Evolutionary conservation across 2,113 vertebrate genomes (phyloP).

Genomic region (Alouatta palliata): DNA sequence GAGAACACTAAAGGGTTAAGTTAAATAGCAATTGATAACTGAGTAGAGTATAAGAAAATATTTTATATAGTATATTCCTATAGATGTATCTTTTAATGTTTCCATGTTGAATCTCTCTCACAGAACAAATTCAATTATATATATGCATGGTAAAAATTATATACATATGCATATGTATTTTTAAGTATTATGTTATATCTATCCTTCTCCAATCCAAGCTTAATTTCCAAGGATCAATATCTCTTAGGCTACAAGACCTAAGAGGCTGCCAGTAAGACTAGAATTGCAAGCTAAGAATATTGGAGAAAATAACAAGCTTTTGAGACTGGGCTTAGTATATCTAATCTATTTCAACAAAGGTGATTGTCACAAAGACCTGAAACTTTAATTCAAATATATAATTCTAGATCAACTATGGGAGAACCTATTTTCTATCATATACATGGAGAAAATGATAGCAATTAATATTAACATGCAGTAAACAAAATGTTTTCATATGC

Average conservation of each 20-base stretch:
- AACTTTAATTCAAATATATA: conserved; percentile 12
- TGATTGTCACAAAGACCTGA: not conserved
- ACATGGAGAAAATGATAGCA: not conserved
- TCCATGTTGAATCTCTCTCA: not conserved
- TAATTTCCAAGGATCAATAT: conserved; percentile 17
- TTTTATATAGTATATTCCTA: not conserved
- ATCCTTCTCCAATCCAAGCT: not conserved
- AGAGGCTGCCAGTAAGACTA: not conserved
- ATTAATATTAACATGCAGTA: not conserved
- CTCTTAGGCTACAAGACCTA: not conserved
- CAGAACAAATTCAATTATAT: not conserved
- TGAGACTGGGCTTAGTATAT: not conserved
- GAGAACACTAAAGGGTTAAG: not conserved
- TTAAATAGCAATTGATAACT: conserved; percentile 22
- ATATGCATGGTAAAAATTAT: not conserved
- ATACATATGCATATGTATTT: not conserved
- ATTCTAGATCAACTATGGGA: not conserved
- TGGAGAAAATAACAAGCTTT: not conserved
- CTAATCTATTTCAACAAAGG: not conserved
- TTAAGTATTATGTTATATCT: not conserved
- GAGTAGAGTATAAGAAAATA: not conserved
- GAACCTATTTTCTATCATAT: not conserved
- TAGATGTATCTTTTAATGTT: not conserved
- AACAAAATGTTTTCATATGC: not conserved
- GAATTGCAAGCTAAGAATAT: not conserved